Percentiles rank a stretch among this genome's conserved stretches.
Evolutionary conservation across 2,888 invertebrate genomes (phyloP).

Genomic region (Isoperla grammatica): DNA sequence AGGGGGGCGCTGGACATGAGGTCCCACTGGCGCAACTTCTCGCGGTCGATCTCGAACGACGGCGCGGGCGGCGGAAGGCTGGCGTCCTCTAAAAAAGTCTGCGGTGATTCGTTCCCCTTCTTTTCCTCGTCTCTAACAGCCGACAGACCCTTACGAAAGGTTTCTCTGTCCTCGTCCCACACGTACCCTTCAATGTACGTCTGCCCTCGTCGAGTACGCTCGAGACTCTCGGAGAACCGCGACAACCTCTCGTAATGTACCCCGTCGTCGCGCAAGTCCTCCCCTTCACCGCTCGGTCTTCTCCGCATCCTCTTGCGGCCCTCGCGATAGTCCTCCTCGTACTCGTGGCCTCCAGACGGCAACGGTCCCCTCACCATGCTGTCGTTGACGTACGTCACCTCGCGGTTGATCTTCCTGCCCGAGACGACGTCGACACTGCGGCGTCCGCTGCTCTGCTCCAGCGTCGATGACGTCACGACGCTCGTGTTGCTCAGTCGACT

Average conservation of each 20-base stretch:
- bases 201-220: slow-evolving; percentile 39
- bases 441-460: slow-evolving; percentile 27
- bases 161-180: slow-evolving; percentile 43
- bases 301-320: slow-evolving; percentile 45
- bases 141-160: slow-evolving; percentile 36
- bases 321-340: slow-evolving; percentile 41
- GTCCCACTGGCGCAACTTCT: slow-evolving; percentile 83
- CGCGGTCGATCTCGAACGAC: slow-evolving; percentile 64
- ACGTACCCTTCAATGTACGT: slow-evolving; percentile 40
- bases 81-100: slow-evolving; percentile 48
- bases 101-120: slow-evolving; percentile 19
- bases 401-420: slow-evolving; percentile 54
- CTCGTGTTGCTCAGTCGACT: slow-evolving; percentile 23
- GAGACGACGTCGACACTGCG: slow-evolving; percentile 31
- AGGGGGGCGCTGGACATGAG: slow-evolving; percentile 73
- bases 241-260: slow-evolving; percentile 54
- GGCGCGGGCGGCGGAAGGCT: slow-evolving; percentile 41
- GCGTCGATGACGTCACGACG: slow-evolving; percentile 4
- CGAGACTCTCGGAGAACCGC: slow-evolving; percentile 51
- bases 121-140: not conserved
- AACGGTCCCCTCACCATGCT: slow-evolving; percentile 32
- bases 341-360: slow-evolving; percentile 23
- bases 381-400: slow-evolving; percentile 74
- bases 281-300: slow-evolving; percentile 20
- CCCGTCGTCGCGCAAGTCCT: slow-evolving; percentile 43